Percentiles rank a stretch among this genome's conserved stretches.
Conservation (phyloP, 2,888 invertebrate species). For the Pinctada fucata region DNA sequence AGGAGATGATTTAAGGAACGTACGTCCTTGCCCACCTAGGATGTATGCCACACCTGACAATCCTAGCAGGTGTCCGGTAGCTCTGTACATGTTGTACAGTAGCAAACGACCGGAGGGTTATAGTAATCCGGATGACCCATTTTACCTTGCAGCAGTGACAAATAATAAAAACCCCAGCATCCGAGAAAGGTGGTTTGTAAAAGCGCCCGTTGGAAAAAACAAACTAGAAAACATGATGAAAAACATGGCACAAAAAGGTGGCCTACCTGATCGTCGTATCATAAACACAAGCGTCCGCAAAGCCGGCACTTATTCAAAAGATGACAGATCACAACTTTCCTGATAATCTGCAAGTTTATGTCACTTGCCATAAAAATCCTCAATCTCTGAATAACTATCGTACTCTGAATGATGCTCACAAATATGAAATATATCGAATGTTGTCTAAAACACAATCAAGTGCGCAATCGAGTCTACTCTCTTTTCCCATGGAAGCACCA, state of each 20-base stretch:
- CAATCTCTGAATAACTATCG: slow-evolving; percentile 1
- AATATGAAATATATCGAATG: slow-evolving; percentile 20
- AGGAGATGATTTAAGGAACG: slow-evolving; percentile 3
- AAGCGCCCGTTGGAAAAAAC: slow-evolving; percentile 8
- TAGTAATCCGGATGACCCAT: slow-evolving; percentile 17
- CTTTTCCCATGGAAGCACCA: too few species aligned
- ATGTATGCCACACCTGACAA: slow-evolving; percentile 12
- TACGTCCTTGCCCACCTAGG: slow-evolving; percentile 8
- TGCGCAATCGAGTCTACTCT: neutral
- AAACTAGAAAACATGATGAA: slow-evolving; percentile 13
- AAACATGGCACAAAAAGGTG: slow-evolving; percentile 8
- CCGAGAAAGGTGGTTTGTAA: slow-evolving; percentile 9
- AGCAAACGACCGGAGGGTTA: slow-evolving; percentile 18
- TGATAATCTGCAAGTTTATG: slow-evolving; percentile 19
- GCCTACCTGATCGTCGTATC: neutral
- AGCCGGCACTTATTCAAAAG: slow-evolving; percentile 28
- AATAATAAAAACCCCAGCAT: slow-evolving; percentile 3
- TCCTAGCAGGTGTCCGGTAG: slow-evolving; percentile 13
- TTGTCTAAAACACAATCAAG: slow-evolving; percentile 7
- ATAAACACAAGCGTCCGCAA: slow-evolving; percentile 27
- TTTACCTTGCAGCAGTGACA: slow-evolving; percentile 15
- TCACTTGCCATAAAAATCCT: slow-evolving; percentile 25
- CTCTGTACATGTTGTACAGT: slow-evolving; percentile 19
- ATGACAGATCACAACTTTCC: slow-evolving; percentile 28
- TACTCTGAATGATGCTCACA: slow-evolving; percentile 16